Percentiles rank a stretch among this genome's conserved stretches.
Evolutionary conservation across 2,888 invertebrate species (phyloP).

Genomic region (Cenopis cana): DNA sequence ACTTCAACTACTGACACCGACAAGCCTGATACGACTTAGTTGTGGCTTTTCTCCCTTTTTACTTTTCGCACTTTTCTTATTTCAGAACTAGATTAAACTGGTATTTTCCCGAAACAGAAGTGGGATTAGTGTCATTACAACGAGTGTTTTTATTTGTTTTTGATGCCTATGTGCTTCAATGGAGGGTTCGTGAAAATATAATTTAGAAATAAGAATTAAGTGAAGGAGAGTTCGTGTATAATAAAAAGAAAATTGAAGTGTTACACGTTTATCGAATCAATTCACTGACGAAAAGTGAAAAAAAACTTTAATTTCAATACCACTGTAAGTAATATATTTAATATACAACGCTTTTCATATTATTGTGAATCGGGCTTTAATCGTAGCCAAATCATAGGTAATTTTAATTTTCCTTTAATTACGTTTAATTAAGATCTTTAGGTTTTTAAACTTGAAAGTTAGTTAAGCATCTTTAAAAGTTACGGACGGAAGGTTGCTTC

Average conservation of each 20-base stretch:
- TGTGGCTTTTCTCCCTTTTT: constrained; percentile 53
- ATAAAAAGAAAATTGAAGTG: too few species aligned
- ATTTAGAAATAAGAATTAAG: background rate
- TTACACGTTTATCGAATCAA: too few species aligned
- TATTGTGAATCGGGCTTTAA: background rate
- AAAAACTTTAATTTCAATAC: too few species aligned
- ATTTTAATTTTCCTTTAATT: constrained; percentile 33
- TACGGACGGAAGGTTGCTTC: constrained; percentile 53
- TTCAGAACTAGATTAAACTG: constrained; percentile 51
- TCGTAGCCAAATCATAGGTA: background rate
- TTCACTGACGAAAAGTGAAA: too few species aligned
- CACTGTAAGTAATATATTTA: background rate
- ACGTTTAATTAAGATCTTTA: constrained; percentile 39
- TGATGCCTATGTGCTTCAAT: background rate
- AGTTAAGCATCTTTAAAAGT: constrained; percentile 60
- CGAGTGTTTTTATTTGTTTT: constrained; percentile 27
- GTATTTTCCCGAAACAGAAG: constrained; percentile 43
- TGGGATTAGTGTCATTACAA: constrained; percentile 41
- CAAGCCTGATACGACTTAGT: constrained; percentile 73
- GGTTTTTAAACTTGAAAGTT: constrained; percentile 39
- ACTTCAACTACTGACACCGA: constrained; percentile 75
- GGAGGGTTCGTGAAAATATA: constrained; percentile 9
- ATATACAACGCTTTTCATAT: background rate
- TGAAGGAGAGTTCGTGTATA: background rate
- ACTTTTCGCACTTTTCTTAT: constrained; percentile 53